Conservation (phyloP, 2,888 invertebrate genomes). For the Yponomeuta plumbellus region DNA sequence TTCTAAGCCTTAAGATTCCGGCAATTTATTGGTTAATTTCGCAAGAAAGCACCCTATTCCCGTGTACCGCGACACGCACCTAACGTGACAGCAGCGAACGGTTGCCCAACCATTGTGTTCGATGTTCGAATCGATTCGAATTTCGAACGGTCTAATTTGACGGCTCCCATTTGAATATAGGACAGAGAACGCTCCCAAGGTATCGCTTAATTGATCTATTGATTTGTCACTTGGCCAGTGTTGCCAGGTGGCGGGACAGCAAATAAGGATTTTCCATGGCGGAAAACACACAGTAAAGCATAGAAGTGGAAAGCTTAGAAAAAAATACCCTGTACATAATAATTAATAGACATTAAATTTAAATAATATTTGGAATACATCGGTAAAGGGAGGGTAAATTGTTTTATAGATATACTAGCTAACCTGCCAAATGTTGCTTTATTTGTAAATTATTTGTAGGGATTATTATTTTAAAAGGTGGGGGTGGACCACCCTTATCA, state of each 20-base stretch:
- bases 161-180: constrained; percentile 38
- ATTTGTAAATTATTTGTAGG: too few species aligned
- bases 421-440: too few species aligned
- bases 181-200: constrained; percentile 30
- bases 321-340: too few species aligned
- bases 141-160: constrained; percentile 35
- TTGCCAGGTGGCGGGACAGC: not conserved
- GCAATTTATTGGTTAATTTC: not conserved
- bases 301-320: too few species aligned
- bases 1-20: not conserved
- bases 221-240: constrained; percentile 50
- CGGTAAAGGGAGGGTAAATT: too few species aligned
- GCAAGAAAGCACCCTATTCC: not conserved
- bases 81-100: not conserved
- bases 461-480: too few species aligned
- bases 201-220: constrained; percentile 53
- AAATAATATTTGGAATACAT: too few species aligned
- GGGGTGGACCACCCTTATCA: too few species aligned
- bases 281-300: too few species aligned
- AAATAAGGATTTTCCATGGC: too few species aligned
- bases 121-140: constrained; percentile 7
- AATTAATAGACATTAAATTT: too few species aligned
- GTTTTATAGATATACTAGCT: too few species aligned
- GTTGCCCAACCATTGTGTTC: constrained; percentile 8
- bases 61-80: not conserved